Evolutionary conservation across 2,113 vertebrate species (phyloP), one percentile per base, ranked within the genome.

Genomic region (Mixornis gularis): DNA sequence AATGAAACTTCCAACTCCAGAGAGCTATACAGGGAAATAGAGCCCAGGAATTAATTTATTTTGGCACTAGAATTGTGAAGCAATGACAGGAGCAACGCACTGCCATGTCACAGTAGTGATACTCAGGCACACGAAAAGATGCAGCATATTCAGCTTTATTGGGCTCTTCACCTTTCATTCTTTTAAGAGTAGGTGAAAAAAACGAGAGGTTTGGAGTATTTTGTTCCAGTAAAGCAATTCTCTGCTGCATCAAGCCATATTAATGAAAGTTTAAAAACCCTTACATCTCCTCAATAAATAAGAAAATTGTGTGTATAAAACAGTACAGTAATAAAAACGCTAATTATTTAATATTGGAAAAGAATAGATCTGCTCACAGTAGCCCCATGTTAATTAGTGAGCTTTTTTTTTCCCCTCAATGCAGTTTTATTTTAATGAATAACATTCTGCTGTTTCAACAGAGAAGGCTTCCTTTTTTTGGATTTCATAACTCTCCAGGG

Each of bases 401-500:
- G 41, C 22, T 8, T 62, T 16, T 76, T 16, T 76, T 38, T 73
- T 7, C 22, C 27, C 29, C 27, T 65, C 46, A 25, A 24, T 62
- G 24, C 29, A 77, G 71, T 56, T 96, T 92, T 88, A 77, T 85
- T 93, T 95, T 95, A 55, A 71, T 89, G 72, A 90, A 88, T 94
- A 96, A 94, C 72, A 69, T 53, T 71, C 43, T 22, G 46, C 52
- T 81, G 40, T 71, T 95, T 88, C 82, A 89, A 66, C 51, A 91
- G 52, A 86, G 51, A 96, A 40, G 5, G 5, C 38, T 74, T 94
- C 55, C 34, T 77, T 51, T 95, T 95, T 94, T 93, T 30, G 52
- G 85, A 77, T 93, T 96, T 95, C 91, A 90, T 29, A 86, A 51
- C 89, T 96, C 96, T 95, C 96, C 69, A 69, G 95, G 87, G 94